These are phyloP conservation scores for Uropsilus gracilis DNA, from an alignment of 2,113 vertebrate species.

Conservation along the genomic window DNA sequence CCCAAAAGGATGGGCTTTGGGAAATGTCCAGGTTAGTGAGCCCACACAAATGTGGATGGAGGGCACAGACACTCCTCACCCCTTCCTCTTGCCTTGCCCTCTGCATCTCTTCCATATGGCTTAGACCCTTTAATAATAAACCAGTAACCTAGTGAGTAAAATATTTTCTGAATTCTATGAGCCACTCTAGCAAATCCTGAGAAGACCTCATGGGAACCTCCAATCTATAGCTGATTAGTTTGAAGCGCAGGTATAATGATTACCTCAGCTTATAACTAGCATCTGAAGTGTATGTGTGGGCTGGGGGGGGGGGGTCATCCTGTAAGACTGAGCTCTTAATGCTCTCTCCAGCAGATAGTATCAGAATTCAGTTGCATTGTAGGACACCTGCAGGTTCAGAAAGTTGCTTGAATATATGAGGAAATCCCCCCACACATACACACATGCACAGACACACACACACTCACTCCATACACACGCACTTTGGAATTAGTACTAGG, in stretches of 20 bases:
- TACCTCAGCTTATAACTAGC: not conserved
- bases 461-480: too few relatives aligned
- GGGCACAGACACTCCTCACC: not conserved
- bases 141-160: not conserved
- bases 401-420: not conserved
- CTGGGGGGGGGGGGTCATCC: not conserved
- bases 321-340: not conserved
- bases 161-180: not conserved
- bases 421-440: not conserved
- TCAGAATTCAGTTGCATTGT: not conserved
- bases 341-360: not conserved
- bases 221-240: accelerated
- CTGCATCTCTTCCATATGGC: not conserved
- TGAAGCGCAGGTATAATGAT: not conserved
- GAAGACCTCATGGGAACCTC: not conserved
- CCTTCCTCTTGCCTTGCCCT: not conserved
- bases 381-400: not conserved
- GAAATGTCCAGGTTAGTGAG: not conserved
- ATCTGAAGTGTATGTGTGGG: not conserved
- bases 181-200: not conserved
- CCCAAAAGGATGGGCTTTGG: not conserved
- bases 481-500: not conserved
- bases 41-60: too few relatives aligned
- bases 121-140: not conserved
- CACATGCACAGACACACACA: too few relatives aligned